phyloP scores from a whole-genome alignment of 2,113 vertebrate species.

The Scopus umbretta region DNA sequence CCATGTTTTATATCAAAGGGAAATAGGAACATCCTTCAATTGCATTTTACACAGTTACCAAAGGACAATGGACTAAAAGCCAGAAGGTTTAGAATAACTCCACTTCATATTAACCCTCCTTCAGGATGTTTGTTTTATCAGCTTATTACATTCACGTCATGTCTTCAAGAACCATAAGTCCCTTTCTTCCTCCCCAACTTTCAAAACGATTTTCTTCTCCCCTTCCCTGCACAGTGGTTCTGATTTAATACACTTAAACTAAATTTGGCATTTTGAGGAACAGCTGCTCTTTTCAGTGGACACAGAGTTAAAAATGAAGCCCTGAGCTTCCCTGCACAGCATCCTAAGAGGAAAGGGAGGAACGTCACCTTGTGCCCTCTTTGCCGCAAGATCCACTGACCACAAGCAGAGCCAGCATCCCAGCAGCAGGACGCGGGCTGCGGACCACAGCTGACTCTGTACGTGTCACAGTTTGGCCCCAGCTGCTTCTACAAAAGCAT shows the following conservation, averaged over 20 bases:
- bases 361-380: neutral
- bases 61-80: neutral
- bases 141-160: neutral
- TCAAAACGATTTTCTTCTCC: too few species aligned
- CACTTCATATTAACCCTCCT: neutral
- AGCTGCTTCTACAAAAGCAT: neutral
- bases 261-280: neutral
- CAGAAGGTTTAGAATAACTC: neutral
- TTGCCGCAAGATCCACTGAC: neutral
- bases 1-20: slow-evolving; percentile 27
- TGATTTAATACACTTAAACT: neutral
- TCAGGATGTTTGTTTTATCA: neutral
- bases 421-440: neutral
- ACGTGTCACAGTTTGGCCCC: neutral
- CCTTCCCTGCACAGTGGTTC: too few species aligned
- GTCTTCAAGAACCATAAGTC: neutral
- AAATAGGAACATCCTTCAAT: slow-evolving; percentile 19
- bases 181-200: neutral
- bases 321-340: neutral
- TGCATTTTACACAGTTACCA: slow-evolving; percentile 24
- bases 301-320: neutral
- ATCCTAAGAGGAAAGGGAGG: neutral
- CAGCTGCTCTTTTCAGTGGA: neutral
- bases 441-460: neutral
- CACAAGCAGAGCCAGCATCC: neutral